phyloP scores from a whole-genome alignment of 2,113 vertebrate genomes.

The Pituophis catenifer region DNA sequence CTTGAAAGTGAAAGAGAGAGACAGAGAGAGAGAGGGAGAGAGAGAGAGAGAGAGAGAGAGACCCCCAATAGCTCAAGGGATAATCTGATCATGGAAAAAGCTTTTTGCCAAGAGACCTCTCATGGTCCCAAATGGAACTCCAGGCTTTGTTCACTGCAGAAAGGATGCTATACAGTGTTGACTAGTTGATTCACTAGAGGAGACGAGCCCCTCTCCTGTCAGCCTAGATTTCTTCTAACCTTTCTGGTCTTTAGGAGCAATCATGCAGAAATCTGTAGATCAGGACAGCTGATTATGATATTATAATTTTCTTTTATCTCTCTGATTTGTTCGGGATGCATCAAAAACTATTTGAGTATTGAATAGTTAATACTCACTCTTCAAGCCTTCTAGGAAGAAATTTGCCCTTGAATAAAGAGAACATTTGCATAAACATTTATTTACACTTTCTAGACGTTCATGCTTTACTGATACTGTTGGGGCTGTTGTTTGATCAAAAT shows the following conservation, averaged over 20 bases:
- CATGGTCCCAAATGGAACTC: not conserved
- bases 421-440: slow-evolving; percentile 64
- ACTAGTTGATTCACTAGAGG: not conserved
- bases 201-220: not conserved
- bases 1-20: not conserved
- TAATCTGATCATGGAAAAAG: not conserved
- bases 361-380: slow-evolving; percentile 68
- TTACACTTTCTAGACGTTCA: slow-evolving; percentile 64
- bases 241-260: not conserved
- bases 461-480: slow-evolving; percentile 58
- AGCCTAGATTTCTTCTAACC: not conserved
- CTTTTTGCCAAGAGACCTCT: not conserved
- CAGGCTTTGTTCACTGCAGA: not conserved
- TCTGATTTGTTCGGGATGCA: slow-evolving; percentile 53
- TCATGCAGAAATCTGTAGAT: not conserved
- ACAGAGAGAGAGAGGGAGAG: no score
- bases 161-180: not conserved
- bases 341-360: slow-evolving; percentile 54
- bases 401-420: slow-evolving; percentile 60
- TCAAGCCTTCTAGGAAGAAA: slow-evolving; percentile 62
- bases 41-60: not conserved
- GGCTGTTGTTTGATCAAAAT: slow-evolving; percentile 60
- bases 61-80: not conserved
- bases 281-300: not conserved
- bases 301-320: slow-evolving; percentile 49